A percentile compares a stretch with the other conserved stretches of the same genome.
Evolutionary conservation across 2,113 vertebrate genomes (phyloP).

Genomic region (Pyxicephalus adspersus): DNA sequence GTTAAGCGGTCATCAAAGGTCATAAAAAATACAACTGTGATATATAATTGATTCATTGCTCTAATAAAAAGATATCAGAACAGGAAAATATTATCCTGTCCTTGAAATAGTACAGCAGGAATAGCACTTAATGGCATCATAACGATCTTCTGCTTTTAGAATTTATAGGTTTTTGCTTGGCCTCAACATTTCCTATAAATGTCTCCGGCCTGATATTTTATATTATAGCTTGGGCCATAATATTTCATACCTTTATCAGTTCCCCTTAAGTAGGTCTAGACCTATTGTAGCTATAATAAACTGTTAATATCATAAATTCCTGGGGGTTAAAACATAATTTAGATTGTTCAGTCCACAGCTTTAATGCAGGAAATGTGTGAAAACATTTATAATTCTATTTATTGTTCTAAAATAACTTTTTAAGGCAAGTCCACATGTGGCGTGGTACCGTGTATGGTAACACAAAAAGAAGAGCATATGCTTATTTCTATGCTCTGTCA

Average conservation of each 20-base stretch:
- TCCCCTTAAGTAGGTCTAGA: conserved; percentile 35
- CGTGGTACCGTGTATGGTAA: too few relatives aligned
- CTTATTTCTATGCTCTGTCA: too few relatives aligned
- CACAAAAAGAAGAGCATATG: too few relatives aligned
- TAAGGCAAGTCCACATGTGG: too few relatives aligned
- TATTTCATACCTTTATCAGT: conserved; percentile 31
- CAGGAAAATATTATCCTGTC: conserved; percentile 41
- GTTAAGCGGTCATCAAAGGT: neutral
- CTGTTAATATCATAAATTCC: conserved; percentile 31
- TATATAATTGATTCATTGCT: conserved; percentile 24
- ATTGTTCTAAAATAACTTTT: neutral
- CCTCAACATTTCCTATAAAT: conserved; percentile 42
- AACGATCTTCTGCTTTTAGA: conserved; percentile 34
- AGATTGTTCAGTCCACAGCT: neutral
- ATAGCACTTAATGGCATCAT: conserved; percentile 26
- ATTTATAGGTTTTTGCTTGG: conserved; percentile 42
- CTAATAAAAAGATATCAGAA: conserved; percentile 42
- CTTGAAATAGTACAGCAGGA: conserved; percentile 14
- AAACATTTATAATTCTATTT: neutral
- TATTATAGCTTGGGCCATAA: conserved; percentile 20
- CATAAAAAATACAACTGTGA: conserved; percentile 10
- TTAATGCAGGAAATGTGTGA: too few relatives aligned
- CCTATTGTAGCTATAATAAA: conserved; percentile 43
- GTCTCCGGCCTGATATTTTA: conserved; percentile 24
- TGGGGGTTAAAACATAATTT: conserved; percentile 5